These are phyloP conservation scores for Prenolepis imparis DNA, from an alignment of 2,888 invertebrate genomes.

Conservation along the genomic window DNA sequence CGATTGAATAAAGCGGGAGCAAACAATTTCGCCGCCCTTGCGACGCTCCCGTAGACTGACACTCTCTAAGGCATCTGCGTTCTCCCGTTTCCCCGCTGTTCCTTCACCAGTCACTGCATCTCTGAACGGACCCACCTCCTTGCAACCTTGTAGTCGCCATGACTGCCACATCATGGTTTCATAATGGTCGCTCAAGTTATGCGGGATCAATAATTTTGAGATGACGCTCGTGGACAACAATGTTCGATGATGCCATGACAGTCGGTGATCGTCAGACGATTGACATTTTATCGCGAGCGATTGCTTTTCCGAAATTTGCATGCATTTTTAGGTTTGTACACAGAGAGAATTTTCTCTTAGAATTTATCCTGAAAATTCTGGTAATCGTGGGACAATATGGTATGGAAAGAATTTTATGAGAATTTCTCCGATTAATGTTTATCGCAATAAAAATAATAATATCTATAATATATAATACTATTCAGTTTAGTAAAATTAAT, in stretches of 20 bases:
- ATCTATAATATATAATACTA: too few species aligned
- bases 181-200: slow-evolving; percentile 49
- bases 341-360: too few species aligned
- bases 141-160: slow-evolving; percentile 54
- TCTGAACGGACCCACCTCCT: slow-evolving; percentile 45
- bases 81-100: neutral
- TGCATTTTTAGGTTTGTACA: neutral
- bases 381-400: too few species aligned
- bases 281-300: neutral
- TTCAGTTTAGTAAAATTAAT: too few species aligned
- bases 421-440: too few species aligned
- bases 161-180: slow-evolving; percentile 46
- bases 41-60: slow-evolving; percentile 43
- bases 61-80: slow-evolving; percentile 40
- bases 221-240: slow-evolving; percentile 35
- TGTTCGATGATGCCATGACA: neutral
- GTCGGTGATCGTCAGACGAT: neutral
- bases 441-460: too few species aligned
- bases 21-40: slow-evolving; percentile 47
- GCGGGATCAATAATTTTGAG: slow-evolving; percentile 47
- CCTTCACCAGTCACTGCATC: slow-evolving; percentile 21
- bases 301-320: neutral
- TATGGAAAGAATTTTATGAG: too few species aligned
- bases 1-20: neutral
- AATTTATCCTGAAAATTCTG: too few species aligned